phyloP scores from a whole-genome alignment of 2,797 vertebrate genomes.

The Molossus molossus region DNA sequence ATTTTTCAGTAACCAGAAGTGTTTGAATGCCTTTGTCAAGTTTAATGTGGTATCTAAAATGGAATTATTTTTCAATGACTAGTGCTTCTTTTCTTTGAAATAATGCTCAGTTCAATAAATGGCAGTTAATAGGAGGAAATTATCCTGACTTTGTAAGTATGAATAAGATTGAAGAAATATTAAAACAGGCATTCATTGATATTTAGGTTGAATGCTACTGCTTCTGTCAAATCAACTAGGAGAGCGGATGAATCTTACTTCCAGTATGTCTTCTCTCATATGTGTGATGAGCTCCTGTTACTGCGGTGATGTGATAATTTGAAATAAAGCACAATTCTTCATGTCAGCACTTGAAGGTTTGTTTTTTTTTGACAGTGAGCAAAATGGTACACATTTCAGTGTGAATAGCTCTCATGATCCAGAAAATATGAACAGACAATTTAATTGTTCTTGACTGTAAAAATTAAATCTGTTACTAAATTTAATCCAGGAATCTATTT shows the following conservation, averaged over 20 bases:
- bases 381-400: conserved; percentile 80
- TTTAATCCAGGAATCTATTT: conserved; percentile 80
- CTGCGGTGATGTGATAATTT: conserved; percentile 71
- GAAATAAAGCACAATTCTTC: conserved; percentile 78
- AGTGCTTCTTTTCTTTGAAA: conserved; percentile 64
- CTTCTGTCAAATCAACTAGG: conserved; percentile 65
- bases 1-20: conserved; percentile 76
- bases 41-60: conserved; percentile 72
- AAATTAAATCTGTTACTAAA: conserved; percentile 83
- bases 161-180: conserved; percentile 71
- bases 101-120: conserved; percentile 76
- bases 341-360: conserved; percentile 78
- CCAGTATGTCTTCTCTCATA: conserved; percentile 18
- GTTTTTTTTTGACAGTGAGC: conserved; percentile 68
- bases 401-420: conserved; percentile 80
- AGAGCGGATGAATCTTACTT: conserved; percentile 59
- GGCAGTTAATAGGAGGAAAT: conserved; percentile 75
- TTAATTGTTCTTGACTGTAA: conserved; percentile 82
- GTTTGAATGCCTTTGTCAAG: conserved; percentile 77
- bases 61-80: conserved; percentile 76
- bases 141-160: conserved; percentile 58
- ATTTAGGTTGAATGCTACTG: conserved; percentile 67
- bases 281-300: conserved; percentile 52
- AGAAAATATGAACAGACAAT: conserved; percentile 79
- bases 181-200: conserved; percentile 70